phyloP scores from a whole-genome alignment of 2,113 vertebrate species.

The Centrocercus urophasianus region DNA sequence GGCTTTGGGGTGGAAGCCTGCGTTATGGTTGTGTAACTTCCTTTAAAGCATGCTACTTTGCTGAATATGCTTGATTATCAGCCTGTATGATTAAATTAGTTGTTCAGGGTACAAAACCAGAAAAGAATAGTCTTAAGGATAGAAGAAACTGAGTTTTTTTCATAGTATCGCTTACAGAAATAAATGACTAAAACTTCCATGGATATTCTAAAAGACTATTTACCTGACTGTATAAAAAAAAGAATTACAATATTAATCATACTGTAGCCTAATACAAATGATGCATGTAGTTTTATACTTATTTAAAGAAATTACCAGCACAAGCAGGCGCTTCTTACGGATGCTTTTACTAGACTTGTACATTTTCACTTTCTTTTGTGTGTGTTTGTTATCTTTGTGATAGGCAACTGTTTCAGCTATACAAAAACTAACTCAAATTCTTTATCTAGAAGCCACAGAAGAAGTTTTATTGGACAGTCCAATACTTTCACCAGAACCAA shows the following conservation, averaged over 20 bases:
- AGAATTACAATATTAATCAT: neutral
- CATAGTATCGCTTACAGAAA: neutral
- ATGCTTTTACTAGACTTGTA: neutral
- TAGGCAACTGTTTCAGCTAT: neutral
- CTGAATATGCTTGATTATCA: neutral
- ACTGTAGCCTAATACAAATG: neutral
- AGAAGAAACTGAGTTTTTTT: neutral
- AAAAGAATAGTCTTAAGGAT: neutral
- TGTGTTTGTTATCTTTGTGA: neutral
- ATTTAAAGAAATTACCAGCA: neutral
- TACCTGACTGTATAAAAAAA: neutral
- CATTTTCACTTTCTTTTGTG: rapidly evolving
- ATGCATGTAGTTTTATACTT: neutral
- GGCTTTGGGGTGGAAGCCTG: rapidly evolving
- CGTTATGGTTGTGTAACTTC: neutral
- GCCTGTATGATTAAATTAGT: neutral
- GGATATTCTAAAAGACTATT: neutral
- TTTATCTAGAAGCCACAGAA: conserved; percentile 91
- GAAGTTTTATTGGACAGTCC: conserved; percentile 97
- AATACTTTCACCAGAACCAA: conserved; percentile 91
- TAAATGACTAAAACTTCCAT: neutral
- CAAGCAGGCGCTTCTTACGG: neutral
- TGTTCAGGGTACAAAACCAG: neutral
- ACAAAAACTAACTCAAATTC: conserved; percentile 5
- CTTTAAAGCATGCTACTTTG: neutral